Conservation (phyloP, 2,888 invertebrate species). For the Blastobasis adustella region DNA sequence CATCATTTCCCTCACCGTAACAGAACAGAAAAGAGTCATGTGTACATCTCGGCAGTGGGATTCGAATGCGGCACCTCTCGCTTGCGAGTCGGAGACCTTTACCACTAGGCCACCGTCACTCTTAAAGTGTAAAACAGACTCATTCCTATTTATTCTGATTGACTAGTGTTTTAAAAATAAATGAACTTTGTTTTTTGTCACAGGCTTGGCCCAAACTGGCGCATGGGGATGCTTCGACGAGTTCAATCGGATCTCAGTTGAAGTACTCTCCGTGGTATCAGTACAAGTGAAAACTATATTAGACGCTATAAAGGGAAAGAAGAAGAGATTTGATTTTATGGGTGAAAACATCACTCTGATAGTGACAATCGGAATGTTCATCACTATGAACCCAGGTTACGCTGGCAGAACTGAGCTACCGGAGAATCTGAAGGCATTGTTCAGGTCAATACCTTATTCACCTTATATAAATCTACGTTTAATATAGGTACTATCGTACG, state of each 20-base stretch:
- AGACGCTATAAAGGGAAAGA: slow-evolving; percentile 91
- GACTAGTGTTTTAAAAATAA: neutral
- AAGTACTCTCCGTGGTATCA: slow-evolving; percentile 95
- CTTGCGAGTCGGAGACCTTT: no score
- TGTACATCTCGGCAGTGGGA: no score
- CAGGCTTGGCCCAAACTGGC: slow-evolving; percentile 92
- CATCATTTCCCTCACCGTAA: no score
- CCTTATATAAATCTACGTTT: no score
- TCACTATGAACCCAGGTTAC: slow-evolving; percentile 98
- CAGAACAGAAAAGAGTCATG: no score
- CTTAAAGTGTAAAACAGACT: no score
- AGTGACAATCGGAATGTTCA: slow-evolving; percentile 91
- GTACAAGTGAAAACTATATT: slow-evolving; percentile 92
- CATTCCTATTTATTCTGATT: no score
- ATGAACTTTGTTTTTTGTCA: neutral
- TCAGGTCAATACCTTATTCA: slow-evolving; percentile 46
- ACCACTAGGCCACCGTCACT: no score
- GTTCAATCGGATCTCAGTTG: slow-evolving; percentile 95
- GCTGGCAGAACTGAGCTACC: slow-evolving; percentile 93
- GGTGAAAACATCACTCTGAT: slow-evolving; percentile 86
- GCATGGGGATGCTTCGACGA: slow-evolving; percentile 99
- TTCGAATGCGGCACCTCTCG: no score
- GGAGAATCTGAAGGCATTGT: slow-evolving; percentile 84
- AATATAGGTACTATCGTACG: no score
- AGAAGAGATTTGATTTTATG: slow-evolving; percentile 86